Evolutionary conservation across 2,113 vertebrate species (phyloP).

Genomic region (Irena cyanogastra): DNA sequence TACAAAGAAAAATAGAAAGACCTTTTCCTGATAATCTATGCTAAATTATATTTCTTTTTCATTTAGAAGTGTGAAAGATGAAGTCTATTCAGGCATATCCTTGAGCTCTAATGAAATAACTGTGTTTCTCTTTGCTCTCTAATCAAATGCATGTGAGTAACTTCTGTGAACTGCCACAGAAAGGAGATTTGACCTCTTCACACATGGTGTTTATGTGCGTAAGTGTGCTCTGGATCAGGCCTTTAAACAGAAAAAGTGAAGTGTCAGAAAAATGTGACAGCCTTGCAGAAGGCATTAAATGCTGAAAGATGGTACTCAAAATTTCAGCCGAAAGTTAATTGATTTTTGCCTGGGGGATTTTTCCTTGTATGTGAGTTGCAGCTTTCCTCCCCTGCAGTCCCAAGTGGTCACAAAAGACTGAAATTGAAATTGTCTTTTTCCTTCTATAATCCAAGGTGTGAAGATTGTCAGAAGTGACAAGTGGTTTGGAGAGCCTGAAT

Average conservation of each 20-base stretch:
- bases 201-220: not conserved
- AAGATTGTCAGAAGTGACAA: conserved; percentile 16
- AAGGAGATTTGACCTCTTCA: not conserved
- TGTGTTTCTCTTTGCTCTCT: not conserved
- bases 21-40: not conserved
- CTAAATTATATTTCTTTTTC: not conserved
- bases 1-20: not conserved
- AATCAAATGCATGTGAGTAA: not conserved
- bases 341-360: conserved; percentile 35
- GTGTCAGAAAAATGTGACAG: conserved; percentile 25
- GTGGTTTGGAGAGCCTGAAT: not conserved
- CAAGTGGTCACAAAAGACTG: not conserved
- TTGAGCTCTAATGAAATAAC: not conserved
- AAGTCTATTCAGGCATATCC: not conserved
- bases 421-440: not conserved
- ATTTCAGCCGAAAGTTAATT: conserved; percentile 37
- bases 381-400: not conserved
- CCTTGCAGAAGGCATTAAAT: not conserved
- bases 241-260: not conserved
- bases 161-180: not conserved
- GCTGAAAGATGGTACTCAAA: conserved; percentile 24
- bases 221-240: not conserved
- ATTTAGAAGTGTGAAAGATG: not conserved
- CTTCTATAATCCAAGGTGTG: not conserved
- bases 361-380: not conserved